Evolutionary conservation across 2,797 vertebrate species (phyloP).

Genomic region (Margarornis squamiger): DNA sequence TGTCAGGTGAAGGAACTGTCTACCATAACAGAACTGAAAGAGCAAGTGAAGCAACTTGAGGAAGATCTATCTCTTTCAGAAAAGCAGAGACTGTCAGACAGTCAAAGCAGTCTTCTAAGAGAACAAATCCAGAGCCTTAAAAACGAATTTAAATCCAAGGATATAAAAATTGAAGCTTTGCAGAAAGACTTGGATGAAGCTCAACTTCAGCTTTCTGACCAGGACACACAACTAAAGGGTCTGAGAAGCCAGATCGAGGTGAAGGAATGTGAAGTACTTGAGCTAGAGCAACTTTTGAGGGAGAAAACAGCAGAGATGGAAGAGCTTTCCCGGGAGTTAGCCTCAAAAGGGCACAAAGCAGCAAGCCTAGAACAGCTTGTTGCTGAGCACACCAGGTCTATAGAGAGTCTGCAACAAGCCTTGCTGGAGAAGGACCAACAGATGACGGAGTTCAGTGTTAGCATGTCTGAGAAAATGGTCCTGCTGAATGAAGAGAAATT

Average conservation of each 20-base stretch:
- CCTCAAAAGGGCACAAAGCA: constrained; percentile 54
- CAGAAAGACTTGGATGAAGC: constrained; percentile 82
- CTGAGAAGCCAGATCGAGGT: constrained; percentile 81
- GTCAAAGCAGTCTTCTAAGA: constrained; percentile 78
- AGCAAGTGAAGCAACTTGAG: constrained; percentile 76
- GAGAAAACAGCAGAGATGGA: constrained; percentile 75
- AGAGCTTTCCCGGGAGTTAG: constrained; percentile 75
- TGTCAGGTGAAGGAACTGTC: constrained; percentile 68
- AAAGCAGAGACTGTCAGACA: constrained; percentile 70
- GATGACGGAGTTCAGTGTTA: constrained; percentile 83
- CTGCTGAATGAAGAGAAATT: constrained; percentile 89
- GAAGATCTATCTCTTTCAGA: constrained; percentile 73
- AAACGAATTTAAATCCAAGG: constrained; percentile 80
- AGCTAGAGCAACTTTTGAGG: constrained; percentile 74
- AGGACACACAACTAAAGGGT: constrained; percentile 75
- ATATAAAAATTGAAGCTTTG: constrained; percentile 83
- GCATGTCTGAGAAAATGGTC: constrained; percentile 88
- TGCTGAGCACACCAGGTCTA: constrained; percentile 73
- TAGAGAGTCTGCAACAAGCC: constrained; percentile 78
- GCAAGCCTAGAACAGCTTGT: constrained; percentile 74
- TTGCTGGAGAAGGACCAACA: constrained; percentile 85
- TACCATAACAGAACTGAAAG: constrained; percentile 58
- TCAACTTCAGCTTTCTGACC: constrained; percentile 76
- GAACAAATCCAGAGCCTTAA: constrained; percentile 86
- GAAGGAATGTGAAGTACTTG: constrained; percentile 73